Percentiles rank a stretch among this genome's conserved stretches.
Evolutionary conservation across 2,888 invertebrate genomes (phyloP).

Genomic region (Nomada hirtipes): DNA sequence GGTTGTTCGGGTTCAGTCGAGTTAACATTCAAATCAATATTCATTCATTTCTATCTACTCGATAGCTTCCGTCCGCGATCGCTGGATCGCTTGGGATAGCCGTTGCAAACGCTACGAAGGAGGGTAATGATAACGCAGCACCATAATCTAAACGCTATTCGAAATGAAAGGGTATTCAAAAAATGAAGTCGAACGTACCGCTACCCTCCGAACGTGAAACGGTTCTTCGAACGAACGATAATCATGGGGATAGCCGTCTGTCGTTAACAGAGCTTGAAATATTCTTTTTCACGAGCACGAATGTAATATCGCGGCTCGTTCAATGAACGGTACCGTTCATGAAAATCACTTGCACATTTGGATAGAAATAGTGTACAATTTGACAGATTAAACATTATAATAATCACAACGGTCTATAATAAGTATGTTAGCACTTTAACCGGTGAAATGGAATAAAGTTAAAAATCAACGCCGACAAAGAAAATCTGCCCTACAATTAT

Average conservation of each 20-base stretch:
- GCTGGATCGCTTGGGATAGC: conserved; percentile 23
- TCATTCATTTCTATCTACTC: conserved; percentile 53
- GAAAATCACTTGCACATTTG: not conserved
- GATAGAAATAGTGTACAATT: not conserved
- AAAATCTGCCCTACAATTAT: conserved; percentile 18
- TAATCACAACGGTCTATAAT: not conserved
- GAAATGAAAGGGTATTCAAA: not conserved
- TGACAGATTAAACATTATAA: not conserved
- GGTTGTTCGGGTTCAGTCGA: conserved; percentile 38
- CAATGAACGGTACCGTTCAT: not conserved
- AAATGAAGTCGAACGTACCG: not conserved
- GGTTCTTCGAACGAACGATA: not conserved
- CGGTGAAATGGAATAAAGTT: not conserved
- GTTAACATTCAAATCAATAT: conserved; percentile 72
- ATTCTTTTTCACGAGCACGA: too few species aligned
- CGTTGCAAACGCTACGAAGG: conserved; percentile 7
- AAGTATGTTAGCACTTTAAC: not conserved
- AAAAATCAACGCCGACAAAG: conserved; percentile 1
- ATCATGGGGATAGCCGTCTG: not conserved
- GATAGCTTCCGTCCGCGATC: conserved; percentile 32
- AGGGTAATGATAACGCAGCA: conserved; percentile 18
- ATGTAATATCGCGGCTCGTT: too few species aligned
- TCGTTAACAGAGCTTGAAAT: not conserved
- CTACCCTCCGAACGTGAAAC: not conserved
- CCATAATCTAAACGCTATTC: not conserved